Conservation (phyloP, 2,113 vertebrate genomes). For the Pachycephala philippinensis region DNA sequence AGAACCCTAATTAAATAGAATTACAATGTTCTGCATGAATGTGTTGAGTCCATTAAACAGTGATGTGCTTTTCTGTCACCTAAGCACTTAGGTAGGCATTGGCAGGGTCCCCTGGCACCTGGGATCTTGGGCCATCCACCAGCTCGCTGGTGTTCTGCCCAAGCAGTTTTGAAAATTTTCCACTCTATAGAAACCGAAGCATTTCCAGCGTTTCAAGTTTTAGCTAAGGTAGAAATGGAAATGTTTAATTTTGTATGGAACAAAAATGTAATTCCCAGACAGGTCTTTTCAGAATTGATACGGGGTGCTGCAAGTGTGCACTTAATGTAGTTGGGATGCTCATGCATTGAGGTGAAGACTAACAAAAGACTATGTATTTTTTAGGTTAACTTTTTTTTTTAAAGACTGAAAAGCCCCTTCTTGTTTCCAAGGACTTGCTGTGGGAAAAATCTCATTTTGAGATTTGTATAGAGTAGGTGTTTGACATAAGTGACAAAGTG, state of each 20-base stretch:
- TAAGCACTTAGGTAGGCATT: neutral
- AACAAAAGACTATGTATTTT: neutral
- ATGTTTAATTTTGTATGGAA: neutral
- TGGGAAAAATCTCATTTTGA: neutral
- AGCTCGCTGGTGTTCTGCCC: neutral
- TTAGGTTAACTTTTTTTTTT: neutral
- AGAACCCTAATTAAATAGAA: neutral
- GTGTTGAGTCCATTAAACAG: neutral
- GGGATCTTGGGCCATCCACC: neutral
- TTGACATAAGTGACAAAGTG: conserved; percentile 13
- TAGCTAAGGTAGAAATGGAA: neutral
- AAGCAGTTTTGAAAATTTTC: neutral
- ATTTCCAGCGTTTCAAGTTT: neutral
- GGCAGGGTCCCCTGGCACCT: neutral
- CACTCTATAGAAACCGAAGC: neutral
- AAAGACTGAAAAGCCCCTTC: neutral
- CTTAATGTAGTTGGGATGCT: neutral
- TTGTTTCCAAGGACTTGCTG: neutral
- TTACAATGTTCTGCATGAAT: neutral
- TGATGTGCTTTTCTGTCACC: neutral
- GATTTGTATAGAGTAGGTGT: conserved; percentile 11
- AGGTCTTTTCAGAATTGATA: neutral
- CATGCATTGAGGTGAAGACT: neutral
- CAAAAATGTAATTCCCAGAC: neutral
- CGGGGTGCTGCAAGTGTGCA: neutral